A percentile compares a stretch with the other conserved stretches of the same genome.
These are phyloP conservation scores for Lordiphosa andalusiaca DNA, from an alignment of 2,888 invertebrate species.

Conservation along the genomic window DNA sequence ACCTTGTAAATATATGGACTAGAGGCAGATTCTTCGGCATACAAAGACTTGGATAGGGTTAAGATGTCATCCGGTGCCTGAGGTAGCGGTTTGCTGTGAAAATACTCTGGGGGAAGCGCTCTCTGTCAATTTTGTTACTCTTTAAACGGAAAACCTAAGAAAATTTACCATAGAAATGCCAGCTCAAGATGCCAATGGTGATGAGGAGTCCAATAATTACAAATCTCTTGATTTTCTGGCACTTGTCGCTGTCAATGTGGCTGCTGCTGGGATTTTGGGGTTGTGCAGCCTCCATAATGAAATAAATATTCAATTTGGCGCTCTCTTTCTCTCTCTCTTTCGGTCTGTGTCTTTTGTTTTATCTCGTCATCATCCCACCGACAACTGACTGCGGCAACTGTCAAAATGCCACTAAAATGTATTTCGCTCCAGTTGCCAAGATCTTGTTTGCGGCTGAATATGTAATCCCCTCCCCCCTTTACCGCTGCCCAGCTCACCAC, in stretches of 20 bases:
- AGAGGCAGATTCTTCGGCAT: conserved; percentile 53
- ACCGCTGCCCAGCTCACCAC: background rate
- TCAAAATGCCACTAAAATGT: conserved; percentile 22
- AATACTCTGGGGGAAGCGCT: conserved; percentile 55
- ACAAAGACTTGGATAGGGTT: conserved; percentile 57
- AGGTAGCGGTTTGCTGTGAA: conserved; percentile 62
- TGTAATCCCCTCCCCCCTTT: conserved; percentile 1
- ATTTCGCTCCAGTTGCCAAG: conserved; percentile 11
- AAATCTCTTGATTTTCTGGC: conserved; percentile 66
- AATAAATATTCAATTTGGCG: conserved; percentile 24
- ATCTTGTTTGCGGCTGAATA: conserved; percentile 2
- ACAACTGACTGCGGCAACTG: conserved; percentile 9
- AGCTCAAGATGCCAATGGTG: conserved; percentile 63
- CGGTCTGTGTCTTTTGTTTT: background rate
- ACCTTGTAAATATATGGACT: conserved; percentile 63
- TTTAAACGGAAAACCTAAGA: background rate
- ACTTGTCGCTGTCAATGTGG: conserved; percentile 55
- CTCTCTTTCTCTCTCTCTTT: conserved; percentile 3
- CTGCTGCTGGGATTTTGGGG: conserved; percentile 15
- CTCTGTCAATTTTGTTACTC: background rate
- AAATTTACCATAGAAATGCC: conserved; percentile 73
- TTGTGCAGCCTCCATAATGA: conserved; percentile 46
- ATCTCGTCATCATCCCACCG: background rate
- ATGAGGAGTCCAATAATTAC: conserved; percentile 59
- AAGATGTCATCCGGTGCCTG: conserved; percentile 55